Evolutionary conservation across 1,140 invertebrate genomes (phyloP).

Genomic region (Eueides isabella): DNA sequence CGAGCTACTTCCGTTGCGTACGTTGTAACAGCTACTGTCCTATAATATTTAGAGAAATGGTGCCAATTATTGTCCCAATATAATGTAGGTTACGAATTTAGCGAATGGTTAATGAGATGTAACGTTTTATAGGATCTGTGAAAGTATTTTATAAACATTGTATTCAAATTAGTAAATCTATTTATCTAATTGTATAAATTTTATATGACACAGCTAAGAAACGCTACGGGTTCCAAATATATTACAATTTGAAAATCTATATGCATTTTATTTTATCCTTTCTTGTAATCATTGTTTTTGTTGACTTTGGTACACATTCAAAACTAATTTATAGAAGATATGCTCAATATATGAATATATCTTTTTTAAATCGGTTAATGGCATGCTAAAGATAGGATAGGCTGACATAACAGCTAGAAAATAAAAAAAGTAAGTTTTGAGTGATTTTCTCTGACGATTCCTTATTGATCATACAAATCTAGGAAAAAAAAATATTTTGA

Average conservation of each 20-base stretch:
- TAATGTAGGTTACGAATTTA: constrained; percentile 64
- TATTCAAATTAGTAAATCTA: constrained; percentile 60
- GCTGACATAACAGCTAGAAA: too few species aligned
- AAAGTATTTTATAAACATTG: constrained; percentile 57
- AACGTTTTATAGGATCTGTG: constrained; percentile 58
- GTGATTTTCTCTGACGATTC: too few species aligned
- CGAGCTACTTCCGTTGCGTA: constrained; percentile 23
- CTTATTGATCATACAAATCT: too few species aligned
- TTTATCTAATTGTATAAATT: constrained; percentile 76
- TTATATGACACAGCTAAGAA: constrained; percentile 79
- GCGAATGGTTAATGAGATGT: constrained; percentile 53
- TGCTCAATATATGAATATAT: too few species aligned
- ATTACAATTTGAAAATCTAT: constrained; percentile 71
- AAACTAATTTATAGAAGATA: too few species aligned
- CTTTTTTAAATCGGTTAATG: too few species aligned
- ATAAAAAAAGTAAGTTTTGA: too few species aligned
- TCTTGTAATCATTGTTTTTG: not conserved
- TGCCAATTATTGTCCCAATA: constrained; percentile 73
- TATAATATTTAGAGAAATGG: constrained; percentile 66
- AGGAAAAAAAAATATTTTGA: too few species aligned
- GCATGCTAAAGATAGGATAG: too few species aligned
- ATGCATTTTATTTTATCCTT: constrained; percentile 54
- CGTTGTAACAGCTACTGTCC: constrained; percentile 24
- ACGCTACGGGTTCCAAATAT: constrained; percentile 82
- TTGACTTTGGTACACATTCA: not conserved